A percentile compares a stretch with the other conserved stretches of the same genome.
Evolutionary conservation across 1,140 invertebrate genomes (phyloP).

Genomic region (Mesaphorura yosii): DNA sequence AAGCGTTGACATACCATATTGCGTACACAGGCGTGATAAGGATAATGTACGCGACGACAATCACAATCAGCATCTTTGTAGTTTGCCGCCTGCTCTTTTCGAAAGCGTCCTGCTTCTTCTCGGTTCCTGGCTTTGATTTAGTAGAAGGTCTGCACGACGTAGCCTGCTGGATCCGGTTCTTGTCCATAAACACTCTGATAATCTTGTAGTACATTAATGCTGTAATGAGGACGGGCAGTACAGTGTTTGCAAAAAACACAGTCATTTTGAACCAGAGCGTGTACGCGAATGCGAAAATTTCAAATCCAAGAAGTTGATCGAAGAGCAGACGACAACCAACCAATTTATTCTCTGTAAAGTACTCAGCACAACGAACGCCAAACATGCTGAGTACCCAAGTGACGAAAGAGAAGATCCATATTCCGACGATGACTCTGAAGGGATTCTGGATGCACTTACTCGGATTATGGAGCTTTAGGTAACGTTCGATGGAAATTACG

Average conservation of each 20-base stretch:
- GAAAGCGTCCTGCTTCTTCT: no score
- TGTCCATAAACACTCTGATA: not conserved
- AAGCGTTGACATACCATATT: not conserved
- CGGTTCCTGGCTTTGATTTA: no score
- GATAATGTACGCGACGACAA: not conserved
- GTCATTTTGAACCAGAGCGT: not conserved
- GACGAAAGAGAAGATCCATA: not conserved
- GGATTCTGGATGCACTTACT: no score
- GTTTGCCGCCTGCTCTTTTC: not conserved
- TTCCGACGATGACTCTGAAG: not conserved
- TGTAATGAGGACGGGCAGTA: not conserved
- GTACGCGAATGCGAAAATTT: no score
- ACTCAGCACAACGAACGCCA: not conserved
- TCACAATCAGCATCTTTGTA: not conserved
- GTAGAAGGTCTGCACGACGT: no score
- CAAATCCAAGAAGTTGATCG: not conserved
- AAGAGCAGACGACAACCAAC: conserved; percentile 1
- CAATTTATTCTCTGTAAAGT: not conserved
- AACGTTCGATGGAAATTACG: not conserved
- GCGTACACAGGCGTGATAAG: not conserved
- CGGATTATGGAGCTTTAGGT: conserved; percentile 3
- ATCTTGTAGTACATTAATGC: not conserved
- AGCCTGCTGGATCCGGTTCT: no score
- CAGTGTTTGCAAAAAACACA: not conserved
- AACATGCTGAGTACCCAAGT: not conserved